Percentiles rank a stretch among this genome's conserved stretches.
These are phyloP conservation scores for Bombylius major DNA, from an alignment of 2,888 invertebrate genomes.

Conservation along the genomic window DNA sequence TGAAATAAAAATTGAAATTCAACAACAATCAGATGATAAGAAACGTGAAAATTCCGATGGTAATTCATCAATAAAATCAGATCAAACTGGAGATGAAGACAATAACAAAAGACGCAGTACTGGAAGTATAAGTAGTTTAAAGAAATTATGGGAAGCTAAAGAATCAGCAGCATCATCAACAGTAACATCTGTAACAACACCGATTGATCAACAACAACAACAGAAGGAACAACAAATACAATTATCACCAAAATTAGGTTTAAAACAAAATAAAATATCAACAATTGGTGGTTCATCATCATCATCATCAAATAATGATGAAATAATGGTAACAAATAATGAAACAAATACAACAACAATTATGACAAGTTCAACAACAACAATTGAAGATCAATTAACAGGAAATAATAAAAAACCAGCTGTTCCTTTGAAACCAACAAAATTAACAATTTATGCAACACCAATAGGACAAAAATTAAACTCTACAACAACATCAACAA, in stretches of 20 bases:
- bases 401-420: conserved; percentile 46
- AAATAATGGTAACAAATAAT: neutral
- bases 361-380: conserved; percentile 1
- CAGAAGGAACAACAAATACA: conserved; percentile 39
- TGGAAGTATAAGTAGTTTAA: conserved; percentile 83
- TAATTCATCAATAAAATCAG: conserved; percentile 32
- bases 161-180: conserved; percentile 36
- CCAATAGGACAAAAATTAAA: conserved; percentile 40
- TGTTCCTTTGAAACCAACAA: conserved; percentile 55
- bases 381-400: conserved; percentile 12
- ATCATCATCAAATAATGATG: conserved; percentile 1
- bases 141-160: conserved; percentile 84
- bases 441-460: conserved; percentile 63
- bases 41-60: conserved; percentile 35
- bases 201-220: conserved; percentile 32
- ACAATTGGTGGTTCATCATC: conserved; percentile 19
- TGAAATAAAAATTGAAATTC: conserved; percentile 37
- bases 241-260: conserved; percentile 12
- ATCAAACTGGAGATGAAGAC: conserved; percentile 15
- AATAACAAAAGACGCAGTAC: conserved; percentile 79
- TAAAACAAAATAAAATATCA: neutral
- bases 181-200: conserved; percentile 15
- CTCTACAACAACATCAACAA: conserved; percentile 9
- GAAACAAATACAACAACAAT: conserved; percentile 12
- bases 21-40: conserved; percentile 30